Percentiles rank a stretch among this genome's conserved stretches.
phyloP scores from a whole-genome alignment of 1,140 invertebrate genomes.

The Camponotus vicinus region DNA sequence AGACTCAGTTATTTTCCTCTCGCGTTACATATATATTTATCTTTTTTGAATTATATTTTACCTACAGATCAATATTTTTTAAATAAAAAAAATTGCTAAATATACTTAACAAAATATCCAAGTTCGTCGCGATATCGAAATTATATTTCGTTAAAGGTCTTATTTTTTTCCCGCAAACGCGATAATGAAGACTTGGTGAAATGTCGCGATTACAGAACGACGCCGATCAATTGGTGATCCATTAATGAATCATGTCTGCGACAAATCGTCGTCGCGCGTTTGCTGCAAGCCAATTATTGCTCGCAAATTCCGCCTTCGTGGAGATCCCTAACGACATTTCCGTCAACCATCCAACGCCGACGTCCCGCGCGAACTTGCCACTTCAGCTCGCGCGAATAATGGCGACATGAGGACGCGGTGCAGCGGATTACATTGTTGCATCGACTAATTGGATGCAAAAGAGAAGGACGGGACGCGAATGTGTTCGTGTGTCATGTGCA shows the following conservation, averaged over 20 bases:
- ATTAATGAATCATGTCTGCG: background rate
- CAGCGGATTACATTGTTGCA: conserved; percentile 56
- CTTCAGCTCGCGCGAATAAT: conserved; percentile 43
- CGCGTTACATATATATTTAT: background rate
- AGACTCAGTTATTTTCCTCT: no score
- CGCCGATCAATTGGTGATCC: conserved; percentile 23
- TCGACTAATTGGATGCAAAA: conserved; percentile 67
- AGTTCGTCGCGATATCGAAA: background rate
- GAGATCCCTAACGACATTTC: conserved; percentile 45
- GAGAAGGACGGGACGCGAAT: conserved; percentile 2
- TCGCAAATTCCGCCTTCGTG: conserved; percentile 38
- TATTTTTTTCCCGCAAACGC: background rate
- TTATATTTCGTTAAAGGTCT: no score
- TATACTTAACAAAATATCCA: background rate
- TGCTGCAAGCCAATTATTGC: conserved; percentile 44
- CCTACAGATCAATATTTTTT: background rate
- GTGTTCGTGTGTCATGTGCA: background rate
- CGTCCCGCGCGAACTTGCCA: conserved; percentile 41
- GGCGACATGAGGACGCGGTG: background rate
- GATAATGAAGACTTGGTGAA: background rate
- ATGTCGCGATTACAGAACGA: background rate
- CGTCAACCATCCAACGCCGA: conserved; percentile 18
- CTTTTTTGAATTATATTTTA: background rate
- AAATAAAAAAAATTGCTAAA: conserved; percentile 5
- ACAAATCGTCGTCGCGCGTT: conserved; percentile 10